Conservation (phyloP, 92 coral and sea anemone species). For the Actinostola sp. region DNA sequence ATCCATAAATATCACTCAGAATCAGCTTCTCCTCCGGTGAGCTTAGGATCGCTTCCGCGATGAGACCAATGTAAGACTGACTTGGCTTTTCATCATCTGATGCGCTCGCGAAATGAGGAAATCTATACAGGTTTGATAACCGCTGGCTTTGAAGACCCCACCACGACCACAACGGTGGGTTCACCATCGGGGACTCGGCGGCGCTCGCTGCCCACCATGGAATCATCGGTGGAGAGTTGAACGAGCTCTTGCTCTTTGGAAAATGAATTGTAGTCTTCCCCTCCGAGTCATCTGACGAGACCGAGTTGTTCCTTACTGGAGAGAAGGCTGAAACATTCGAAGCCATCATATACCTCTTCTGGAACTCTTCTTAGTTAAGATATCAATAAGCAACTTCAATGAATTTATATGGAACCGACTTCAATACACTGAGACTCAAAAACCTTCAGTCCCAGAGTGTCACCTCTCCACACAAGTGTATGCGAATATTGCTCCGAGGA, state of each 20-base stretch:
- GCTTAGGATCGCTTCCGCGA: constrained; percentile 92
- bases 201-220: constrained; percentile 27
- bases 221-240: neutral
- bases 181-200: constrained; percentile 11
- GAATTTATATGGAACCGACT: no score
- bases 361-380: neutral
- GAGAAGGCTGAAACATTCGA: constrained; percentile 16
- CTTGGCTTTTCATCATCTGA: constrained; percentile 76
- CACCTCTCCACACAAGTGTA: no score
- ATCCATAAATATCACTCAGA: constrained; percentile 90
- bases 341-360: constrained; percentile 8
- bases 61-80: constrained; percentile 91
- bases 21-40: constrained; percentile 93
- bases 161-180: constrained; percentile 28
- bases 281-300: constrained; percentile 26
- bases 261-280: constrained; percentile 28
- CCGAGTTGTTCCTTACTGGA: constrained; percentile 14
- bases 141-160: constrained; percentile 28
- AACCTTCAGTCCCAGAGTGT: no score
- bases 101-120: constrained; percentile 3
- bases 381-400: no score
- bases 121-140: constrained; percentile 7
- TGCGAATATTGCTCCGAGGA: no score
- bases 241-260: constrained; percentile 13
- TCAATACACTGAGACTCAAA: no score